Conservation (phyloP, 1,140 invertebrate species). For the Sitophilus oryzae region DNA sequence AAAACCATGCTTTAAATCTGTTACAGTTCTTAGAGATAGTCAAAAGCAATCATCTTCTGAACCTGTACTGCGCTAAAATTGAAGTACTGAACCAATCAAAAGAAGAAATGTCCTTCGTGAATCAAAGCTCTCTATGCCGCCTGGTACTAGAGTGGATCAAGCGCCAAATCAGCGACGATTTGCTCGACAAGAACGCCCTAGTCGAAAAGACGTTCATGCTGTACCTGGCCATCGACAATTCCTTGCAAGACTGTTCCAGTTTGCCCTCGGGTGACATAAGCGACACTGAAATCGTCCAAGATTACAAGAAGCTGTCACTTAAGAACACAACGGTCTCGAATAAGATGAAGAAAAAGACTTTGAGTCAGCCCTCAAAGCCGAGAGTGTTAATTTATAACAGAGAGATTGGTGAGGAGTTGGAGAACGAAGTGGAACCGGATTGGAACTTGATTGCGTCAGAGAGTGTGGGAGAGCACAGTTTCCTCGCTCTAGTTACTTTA, state of each 20-base stretch:
- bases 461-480: slow-evolving; percentile 57
- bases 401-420: slow-evolving; percentile 53
- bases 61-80: slow-evolving; percentile 59
- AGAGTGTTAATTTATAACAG: slow-evolving; percentile 54
- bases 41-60: slow-evolving; percentile 51
- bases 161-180: slow-evolving; percentile 48
- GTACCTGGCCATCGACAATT: slow-evolving; percentile 68
- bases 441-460: slow-evolving; percentile 60
- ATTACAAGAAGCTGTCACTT: slow-evolving; percentile 69
- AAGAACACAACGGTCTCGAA: slow-evolving; percentile 40
- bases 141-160: slow-evolving; percentile 66
- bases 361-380: slow-evolving; percentile 56
- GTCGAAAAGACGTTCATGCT: slow-evolving; percentile 65
- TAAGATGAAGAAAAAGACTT: slow-evolving; percentile 46
- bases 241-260: slow-evolving; percentile 72
- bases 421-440: slow-evolving; percentile 56
- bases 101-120: slow-evolving; percentile 57
- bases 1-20: not conserved
- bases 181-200: slow-evolving; percentile 47
- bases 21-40: slow-evolving; percentile 56
- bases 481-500: slow-evolving; percentile 61
- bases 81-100: slow-evolving; percentile 59
- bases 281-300: slow-evolving; percentile 71
- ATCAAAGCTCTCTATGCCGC: slow-evolving; percentile 55
- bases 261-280: slow-evolving; percentile 59